phyloP scores from a whole-genome alignment of 2,113 vertebrate genomes.

The Lipotes vexillifer region DNA sequence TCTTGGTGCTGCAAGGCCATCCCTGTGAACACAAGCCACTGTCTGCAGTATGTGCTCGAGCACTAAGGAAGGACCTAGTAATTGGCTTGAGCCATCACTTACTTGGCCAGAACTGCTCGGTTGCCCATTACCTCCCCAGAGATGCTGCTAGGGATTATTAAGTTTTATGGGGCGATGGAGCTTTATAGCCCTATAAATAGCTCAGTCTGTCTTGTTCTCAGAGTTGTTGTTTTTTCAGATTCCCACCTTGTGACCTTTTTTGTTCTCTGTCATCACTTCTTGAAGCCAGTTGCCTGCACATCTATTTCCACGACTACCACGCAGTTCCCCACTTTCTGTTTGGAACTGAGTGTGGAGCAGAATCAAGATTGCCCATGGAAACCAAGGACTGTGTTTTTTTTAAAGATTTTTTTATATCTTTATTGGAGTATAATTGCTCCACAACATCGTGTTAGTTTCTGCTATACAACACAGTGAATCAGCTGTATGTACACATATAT shows the following conservation, averaged over 20 bases:
- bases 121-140: neutral
- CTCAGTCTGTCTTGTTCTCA: neutral
- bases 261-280: neutral
- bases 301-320: neutral
- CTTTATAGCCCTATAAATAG: constrained; percentile 42
- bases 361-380: neutral
- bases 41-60: neutral
- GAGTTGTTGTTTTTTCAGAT: constrained; percentile 7
- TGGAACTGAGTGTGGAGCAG: neutral
- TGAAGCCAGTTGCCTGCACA: neutral
- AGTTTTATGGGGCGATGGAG: constrained; percentile 29
- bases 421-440: no score
- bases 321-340: neutral
- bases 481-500: no score
- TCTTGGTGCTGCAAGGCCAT: neutral
- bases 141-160: constrained; percentile 1
- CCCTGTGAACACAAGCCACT: neutral
- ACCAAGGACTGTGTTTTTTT: neutral
- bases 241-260: neutral
- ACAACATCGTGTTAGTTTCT: no score
- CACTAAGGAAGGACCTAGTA: neutral
- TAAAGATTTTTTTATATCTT: no score
- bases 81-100: neutral
- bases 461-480: no score
- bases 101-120: neutral